Conservation (phyloP, 2,797 vertebrate genomes). For the Dryobates pubescens region DNA sequence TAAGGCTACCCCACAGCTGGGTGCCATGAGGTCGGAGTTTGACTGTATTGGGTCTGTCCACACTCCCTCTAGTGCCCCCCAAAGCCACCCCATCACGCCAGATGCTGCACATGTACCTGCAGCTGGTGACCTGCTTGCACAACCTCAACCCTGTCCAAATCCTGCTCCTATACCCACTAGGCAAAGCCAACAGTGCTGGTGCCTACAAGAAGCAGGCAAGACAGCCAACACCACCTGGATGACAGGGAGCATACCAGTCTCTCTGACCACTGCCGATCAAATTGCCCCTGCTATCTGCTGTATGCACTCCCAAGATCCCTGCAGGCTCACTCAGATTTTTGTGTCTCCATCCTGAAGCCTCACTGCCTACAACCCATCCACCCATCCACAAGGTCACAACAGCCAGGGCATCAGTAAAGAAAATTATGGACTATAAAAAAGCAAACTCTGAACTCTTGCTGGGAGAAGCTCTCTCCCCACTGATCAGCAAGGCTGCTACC, state of each 20-base stretch:
- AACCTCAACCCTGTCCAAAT: neutral
- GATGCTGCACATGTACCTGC: rapidly evolving
- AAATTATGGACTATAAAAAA: neutral
- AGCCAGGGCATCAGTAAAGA: neutral
- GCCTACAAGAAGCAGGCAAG: neutral
- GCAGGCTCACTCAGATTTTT: neutral
- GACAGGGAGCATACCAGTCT: neutral
- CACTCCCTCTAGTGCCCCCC: neutral
- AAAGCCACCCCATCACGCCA: neutral
- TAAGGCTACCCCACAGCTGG: neutral
- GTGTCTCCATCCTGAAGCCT: neutral
- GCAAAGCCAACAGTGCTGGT: neutral
- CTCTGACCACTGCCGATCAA: rapidly evolving
- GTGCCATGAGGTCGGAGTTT: neutral
- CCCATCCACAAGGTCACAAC: neutral
- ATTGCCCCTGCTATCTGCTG: rapidly evolving
- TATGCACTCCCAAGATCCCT: neutral
- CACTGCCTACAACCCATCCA: neutral
- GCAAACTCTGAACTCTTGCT: neutral
- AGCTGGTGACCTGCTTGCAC: neutral
- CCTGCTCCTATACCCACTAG: neutral
- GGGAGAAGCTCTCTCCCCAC: neutral
- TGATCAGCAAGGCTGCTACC: neutral
- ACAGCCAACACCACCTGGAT: rapidly evolving
- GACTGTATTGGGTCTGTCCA: neutral